Conservation (phyloP, 23 tunicate genomes). For the Corella eumyota region DNA sequence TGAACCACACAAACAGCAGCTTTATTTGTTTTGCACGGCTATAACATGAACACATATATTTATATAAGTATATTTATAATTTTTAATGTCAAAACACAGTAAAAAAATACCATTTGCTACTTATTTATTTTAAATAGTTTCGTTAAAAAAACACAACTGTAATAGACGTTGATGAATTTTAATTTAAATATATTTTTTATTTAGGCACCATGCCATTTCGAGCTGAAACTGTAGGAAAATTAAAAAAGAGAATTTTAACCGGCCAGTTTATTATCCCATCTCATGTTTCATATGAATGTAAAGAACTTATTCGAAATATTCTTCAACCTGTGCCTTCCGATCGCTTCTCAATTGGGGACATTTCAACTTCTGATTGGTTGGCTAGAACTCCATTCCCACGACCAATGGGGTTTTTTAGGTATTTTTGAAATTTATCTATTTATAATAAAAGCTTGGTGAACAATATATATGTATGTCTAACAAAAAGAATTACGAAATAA, state of each 20-base stretch:
- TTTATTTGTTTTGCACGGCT: too few species aligned
- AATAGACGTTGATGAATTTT: too few species aligned
- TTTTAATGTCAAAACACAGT: background rate
- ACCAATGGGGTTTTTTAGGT: conserved; percentile 53
- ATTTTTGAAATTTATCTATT: too few species aligned
- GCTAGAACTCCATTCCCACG: conserved; percentile 22
- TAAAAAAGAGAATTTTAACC: conserved; percentile 58
- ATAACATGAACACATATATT: too few species aligned
- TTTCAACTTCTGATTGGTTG: conserved; percentile 47
- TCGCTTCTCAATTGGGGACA: conserved; percentile 44
- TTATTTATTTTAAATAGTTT: background rate
- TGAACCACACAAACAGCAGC: too few species aligned
- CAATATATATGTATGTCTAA: too few species aligned
- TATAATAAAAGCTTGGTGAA: too few species aligned
- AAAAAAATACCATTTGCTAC: background rate
- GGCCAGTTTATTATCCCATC: conserved; percentile 56
- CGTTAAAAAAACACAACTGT: background rate
- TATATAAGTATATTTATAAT: background rate
- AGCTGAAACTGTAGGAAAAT: conserved; percentile 85
- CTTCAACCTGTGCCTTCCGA: conserved; percentile 30
- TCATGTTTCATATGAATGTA: conserved; percentile 68
- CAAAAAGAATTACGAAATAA: too few species aligned
- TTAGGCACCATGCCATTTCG: conserved; percentile 87
- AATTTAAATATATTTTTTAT: too few species aligned
- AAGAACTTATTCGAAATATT: conserved; percentile 47